Percentiles rank a stretch among this genome's conserved stretches.
These are phyloP conservation scores for Sphinx pinastri DNA, from an alignment of 2,888 invertebrate genomes.

Conservation along the genomic window DNA sequence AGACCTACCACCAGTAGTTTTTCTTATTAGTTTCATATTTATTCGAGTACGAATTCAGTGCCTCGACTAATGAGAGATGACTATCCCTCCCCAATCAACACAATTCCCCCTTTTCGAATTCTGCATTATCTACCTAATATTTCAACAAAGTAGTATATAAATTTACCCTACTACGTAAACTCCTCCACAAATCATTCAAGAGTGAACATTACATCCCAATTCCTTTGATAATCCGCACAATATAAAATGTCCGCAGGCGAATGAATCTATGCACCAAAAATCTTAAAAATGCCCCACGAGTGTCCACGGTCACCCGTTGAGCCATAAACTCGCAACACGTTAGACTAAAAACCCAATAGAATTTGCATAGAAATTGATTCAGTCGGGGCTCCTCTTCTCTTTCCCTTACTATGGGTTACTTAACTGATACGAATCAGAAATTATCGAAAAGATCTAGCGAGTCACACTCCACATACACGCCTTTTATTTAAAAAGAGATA, in stretches of 20 bases:
- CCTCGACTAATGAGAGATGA: no score
- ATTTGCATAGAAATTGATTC: slow-evolving; percentile 72
- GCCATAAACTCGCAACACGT: slow-evolving; percentile 39
- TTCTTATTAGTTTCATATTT: neutral
- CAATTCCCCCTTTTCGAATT: no score
- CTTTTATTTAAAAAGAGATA: no score
- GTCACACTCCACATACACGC: no score
- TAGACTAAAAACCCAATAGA: slow-evolving; percentile 68
- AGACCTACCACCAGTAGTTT: no score
- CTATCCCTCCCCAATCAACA: no score
- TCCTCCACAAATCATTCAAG: no score
- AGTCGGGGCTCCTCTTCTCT: slow-evolving; percentile 45
- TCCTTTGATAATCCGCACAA: slow-evolving; percentile 18
- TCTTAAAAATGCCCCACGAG: slow-evolving; percentile 25
- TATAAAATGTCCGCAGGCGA: neutral
- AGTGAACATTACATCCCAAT: neutral
- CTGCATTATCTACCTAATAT: no score
- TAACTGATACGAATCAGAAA: neutral
- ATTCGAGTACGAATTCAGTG: neutral
- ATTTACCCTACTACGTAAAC: no score
- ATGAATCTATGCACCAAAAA: slow-evolving; percentile 19
- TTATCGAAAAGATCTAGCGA: no score
- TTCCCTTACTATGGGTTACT: slow-evolving; percentile 27
- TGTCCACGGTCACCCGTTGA: slow-evolving; percentile 29
- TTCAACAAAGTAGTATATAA: no score